A percentile compares a stretch with the other conserved stretches of the same genome.
These are phyloP conservation scores for Onychomys arenicola DNA, from an alignment of 2,797 vertebrate genomes.

Conservation along the genomic window DNA sequence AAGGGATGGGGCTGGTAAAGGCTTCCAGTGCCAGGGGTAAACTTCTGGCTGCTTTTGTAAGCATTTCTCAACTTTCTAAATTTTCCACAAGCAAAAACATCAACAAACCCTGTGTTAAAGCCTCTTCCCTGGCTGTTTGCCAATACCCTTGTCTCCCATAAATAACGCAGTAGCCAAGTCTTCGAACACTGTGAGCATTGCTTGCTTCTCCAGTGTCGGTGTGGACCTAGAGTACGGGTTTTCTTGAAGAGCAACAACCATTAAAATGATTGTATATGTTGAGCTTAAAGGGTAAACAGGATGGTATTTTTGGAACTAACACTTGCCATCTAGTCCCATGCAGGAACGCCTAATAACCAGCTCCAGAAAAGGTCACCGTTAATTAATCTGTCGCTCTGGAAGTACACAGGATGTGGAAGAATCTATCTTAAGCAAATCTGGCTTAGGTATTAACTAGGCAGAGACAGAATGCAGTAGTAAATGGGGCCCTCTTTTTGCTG, in stretches of 20 bases:
- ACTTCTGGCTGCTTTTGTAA: conserved; percentile 39
- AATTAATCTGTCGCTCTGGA: conserved; percentile 53
- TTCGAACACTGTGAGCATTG: conserved; percentile 29
- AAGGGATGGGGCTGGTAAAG: conserved; percentile 38
- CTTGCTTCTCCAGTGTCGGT: conserved; percentile 20
- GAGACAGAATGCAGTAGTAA: conserved; percentile 26
- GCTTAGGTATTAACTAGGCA: conserved; percentile 35
- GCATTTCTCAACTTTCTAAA: conserved; percentile 65
- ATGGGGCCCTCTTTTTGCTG: conserved; percentile 16
- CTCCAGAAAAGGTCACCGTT: conserved; percentile 49
- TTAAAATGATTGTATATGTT: conserved; percentile 13
- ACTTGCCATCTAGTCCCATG: conserved; percentile 19
- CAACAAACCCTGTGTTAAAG: conserved; percentile 45
- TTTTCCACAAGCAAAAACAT: conserved; percentile 66
- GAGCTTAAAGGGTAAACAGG: conserved; percentile 55
- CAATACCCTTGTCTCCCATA: conserved; percentile 41
- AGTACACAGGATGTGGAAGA: conserved; percentile 4
- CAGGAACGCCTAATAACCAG: conserved; percentile 12
- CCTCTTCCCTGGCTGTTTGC: conserved; percentile 48
- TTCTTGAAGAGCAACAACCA: conserved; percentile 52
- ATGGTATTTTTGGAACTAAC: conserved; percentile 27
- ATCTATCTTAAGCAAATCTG: conserved; percentile 61
- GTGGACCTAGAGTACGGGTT: neutral
- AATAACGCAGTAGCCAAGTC: conserved; percentile 33
- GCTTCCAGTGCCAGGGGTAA: neutral